Evolutionary conservation across 2,797 vertebrate species (phyloP).

Genomic region (Micropoecilia bifurca): DNA sequence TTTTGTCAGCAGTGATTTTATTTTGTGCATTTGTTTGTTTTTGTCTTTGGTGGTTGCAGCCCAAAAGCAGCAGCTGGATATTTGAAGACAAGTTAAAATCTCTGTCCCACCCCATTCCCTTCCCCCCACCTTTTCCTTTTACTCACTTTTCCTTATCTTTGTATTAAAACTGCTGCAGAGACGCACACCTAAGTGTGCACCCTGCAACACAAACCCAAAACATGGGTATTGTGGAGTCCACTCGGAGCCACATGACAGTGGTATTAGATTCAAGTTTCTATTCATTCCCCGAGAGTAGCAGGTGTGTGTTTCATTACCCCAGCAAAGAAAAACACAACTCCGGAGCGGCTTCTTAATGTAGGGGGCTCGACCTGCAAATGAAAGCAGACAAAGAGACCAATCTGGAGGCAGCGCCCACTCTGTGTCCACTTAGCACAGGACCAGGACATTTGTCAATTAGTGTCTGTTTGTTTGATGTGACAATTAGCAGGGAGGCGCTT

Average conservation of each 20-base stretch:
- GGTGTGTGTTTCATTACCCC: slow-evolving; percentile 81
- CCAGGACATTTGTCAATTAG: slow-evolving; percentile 80
- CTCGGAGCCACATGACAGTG: slow-evolving; percentile 68
- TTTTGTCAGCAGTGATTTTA: slow-evolving; percentile 10
- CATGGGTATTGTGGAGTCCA: slow-evolving; percentile 61
- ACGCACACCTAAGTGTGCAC: slow-evolving; percentile 9
- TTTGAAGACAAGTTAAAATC: slow-evolving; percentile 32
- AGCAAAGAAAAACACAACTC: slow-evolving; percentile 73
- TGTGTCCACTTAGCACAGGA: slow-evolving; percentile 71
- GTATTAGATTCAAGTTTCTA: slow-evolving; percentile 79
- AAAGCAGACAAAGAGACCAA: slow-evolving; percentile 78
- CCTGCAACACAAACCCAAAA: slow-evolving; percentile 59
- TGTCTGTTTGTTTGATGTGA: slow-evolving; percentile 81
- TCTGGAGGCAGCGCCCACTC: slow-evolving; percentile 75
- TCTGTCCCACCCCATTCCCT: not conserved
- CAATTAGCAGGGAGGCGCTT: slow-evolving; percentile 74
- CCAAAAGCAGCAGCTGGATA: slow-evolving; percentile 7
- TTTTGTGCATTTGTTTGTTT: not conserved
- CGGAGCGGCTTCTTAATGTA: slow-evolving; percentile 73
- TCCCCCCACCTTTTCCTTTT: not conserved
- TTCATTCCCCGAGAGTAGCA: slow-evolving; percentile 80
- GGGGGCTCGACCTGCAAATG: slow-evolving; percentile 78
- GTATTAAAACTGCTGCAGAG: slow-evolving; percentile 35
- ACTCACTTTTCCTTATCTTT: slow-evolving; percentile 7
- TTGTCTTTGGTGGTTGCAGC: slow-evolving; percentile 10